phyloP scores from a whole-genome alignment of 2,888 invertebrate species.

The Macaria liturata region DNA sequence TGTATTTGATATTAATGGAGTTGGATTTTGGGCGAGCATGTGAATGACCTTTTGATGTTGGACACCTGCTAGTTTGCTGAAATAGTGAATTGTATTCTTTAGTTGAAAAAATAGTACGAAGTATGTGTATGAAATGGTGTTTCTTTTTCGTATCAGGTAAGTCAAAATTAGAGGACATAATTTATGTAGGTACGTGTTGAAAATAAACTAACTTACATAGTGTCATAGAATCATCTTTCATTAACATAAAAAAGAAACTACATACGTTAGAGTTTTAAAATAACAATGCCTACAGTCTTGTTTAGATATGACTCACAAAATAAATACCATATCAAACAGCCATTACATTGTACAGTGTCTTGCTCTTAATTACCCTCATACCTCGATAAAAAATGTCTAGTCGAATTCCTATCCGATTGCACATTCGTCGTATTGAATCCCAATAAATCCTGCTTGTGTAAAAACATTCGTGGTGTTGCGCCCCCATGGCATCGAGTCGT shows the following conservation, averaged over 20 bases:
- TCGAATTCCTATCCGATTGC: slow-evolving; percentile 19
- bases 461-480: slow-evolving; percentile 46
- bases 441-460: slow-evolving; percentile 46
- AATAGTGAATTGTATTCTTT: background rate
- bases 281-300: too few species aligned
- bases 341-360: background rate
- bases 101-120: background rate
- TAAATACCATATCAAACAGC: background rate
- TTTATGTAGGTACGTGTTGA: too few species aligned
- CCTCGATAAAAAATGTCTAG: slow-evolving; percentile 15
- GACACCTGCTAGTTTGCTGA: slow-evolving; percentile 4
- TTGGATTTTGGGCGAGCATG: slow-evolving; percentile 17
- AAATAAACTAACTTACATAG: too few species aligned
- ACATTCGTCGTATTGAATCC: slow-evolving; percentile 50
- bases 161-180: too few species aligned
- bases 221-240: too few species aligned
- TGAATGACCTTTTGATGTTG: slow-evolving; percentile 12
- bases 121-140: background rate
- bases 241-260: too few species aligned
- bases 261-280: too few species aligned
- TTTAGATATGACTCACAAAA: too few species aligned
- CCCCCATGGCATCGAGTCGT: slow-evolving; percentile 62
- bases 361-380: slow-evolving; percentile 15
- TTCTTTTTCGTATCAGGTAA: too few species aligned
- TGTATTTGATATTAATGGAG: slow-evolving; percentile 46